A percentile compares a stretch with the other conserved stretches of the same genome.
Conservation (phyloP, 2,113 vertebrate genomes). For the Lophura nycthemera region DNA sequence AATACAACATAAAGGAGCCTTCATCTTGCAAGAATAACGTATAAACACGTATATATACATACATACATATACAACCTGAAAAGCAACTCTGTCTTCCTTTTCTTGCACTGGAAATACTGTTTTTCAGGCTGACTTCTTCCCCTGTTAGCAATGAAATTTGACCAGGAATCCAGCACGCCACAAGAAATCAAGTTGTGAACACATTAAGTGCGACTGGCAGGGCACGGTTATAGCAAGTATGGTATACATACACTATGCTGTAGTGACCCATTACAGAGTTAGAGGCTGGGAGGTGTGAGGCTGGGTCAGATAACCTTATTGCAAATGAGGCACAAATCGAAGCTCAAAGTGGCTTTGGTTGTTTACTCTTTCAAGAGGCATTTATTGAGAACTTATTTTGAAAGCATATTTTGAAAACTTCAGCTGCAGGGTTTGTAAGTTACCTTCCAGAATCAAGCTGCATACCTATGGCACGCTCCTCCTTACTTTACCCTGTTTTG, state of each 20-base stretch:
- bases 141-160: slow-evolving; percentile 2
- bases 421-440: background rate
- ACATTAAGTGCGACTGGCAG: background rate
- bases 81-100: background rate
- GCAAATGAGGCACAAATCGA: background rate
- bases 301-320: background rate
- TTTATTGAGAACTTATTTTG: background rate
- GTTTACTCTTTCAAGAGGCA: background rate
- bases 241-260: background rate
- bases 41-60: background rate
- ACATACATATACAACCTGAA: background rate
- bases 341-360: background rate
- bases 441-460: background rate
- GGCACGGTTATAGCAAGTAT: slow-evolving; percentile 4
- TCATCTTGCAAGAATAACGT: background rate
- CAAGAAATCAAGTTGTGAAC: background rate
- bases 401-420: background rate
- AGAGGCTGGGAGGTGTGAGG: slow-evolving; percentile 10
- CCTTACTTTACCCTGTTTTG: background rate
- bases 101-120: background rate
- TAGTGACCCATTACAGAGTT: background rate
- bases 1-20: background rate
- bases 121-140: background rate
- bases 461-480: background rate
- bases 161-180: background rate